phyloP scores from a whole-genome alignment of 2,888 invertebrate species.

The Patella depressa region DNA sequence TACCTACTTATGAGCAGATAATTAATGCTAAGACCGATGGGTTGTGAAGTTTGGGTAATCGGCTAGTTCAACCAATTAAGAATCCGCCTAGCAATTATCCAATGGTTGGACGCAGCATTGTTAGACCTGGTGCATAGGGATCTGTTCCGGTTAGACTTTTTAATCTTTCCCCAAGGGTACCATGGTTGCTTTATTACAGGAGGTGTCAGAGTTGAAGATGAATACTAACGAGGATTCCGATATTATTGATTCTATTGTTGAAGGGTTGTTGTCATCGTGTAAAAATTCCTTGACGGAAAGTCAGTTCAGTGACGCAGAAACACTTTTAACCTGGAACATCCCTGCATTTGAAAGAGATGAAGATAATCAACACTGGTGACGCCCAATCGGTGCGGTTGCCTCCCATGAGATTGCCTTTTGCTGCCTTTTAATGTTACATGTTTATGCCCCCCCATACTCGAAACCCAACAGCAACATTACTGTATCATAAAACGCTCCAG shows the following conservation, averaged over 20 bases:
- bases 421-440: background rate
- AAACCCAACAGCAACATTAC: no score
- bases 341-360: constrained; percentile 26
- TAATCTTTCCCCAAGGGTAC: background rate
- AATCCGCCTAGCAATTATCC: background rate
- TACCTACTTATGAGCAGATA: background rate
- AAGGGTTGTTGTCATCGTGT: background rate
- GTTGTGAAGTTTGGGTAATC: no score
- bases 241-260: background rate
- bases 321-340: constrained; percentile 19
- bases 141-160: background rate
- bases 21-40: no score
- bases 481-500: no score
- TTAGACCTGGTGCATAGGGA: background rate
- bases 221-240: no score
- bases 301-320: background rate
- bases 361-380: constrained; percentile 22
- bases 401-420: constrained; percentile 27
- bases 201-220: no score
- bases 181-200: background rate
- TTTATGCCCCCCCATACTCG: no score
- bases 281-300: background rate
- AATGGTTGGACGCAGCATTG: background rate
- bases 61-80: no score
- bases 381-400: constrained; percentile 25